Conservation (phyloP, 2,113 vertebrate genomes). For the Pipa parva region DNA sequence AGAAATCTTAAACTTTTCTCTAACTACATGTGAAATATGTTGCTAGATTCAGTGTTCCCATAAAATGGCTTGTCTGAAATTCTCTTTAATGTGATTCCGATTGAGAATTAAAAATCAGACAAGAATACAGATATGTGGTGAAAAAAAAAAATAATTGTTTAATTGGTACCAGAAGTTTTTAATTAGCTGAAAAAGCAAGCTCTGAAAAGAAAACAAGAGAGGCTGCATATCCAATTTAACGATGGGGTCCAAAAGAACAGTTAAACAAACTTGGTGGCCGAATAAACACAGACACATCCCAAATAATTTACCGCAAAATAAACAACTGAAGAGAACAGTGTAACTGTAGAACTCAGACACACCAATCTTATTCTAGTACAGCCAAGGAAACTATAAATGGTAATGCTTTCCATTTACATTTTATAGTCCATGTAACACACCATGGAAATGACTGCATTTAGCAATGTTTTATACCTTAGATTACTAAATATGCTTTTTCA, state of each 20-base stretch:
- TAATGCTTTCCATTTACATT: constrained; percentile 11
- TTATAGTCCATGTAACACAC: constrained; percentile 31
- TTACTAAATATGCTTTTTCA: constrained; percentile 36
- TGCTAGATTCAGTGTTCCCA: neutral
- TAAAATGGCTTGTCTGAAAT: constrained; percentile 9
- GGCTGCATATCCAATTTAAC: constrained; percentile 28
- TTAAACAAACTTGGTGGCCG: constrained; percentile 33
- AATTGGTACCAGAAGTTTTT: constrained; percentile 37
- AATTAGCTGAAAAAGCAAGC: constrained; percentile 24
- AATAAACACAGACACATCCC: constrained; percentile 34
- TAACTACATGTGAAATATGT: neutral
- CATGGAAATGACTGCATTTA: constrained; percentile 18
- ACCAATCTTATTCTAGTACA: constrained; percentile 16
- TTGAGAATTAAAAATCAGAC: constrained; percentile 23
- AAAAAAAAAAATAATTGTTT: constrained; percentile 20
- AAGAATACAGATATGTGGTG: constrained; percentile 23
- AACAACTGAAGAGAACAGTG: constrained; percentile 35
- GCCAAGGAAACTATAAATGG: constrained; percentile 7
- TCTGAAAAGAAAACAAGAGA: constrained; percentile 27
- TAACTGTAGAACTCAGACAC: constrained; percentile 30
- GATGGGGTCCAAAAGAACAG: constrained; percentile 20
- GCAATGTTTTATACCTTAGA: constrained; percentile 24
- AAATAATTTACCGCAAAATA: constrained; percentile 32
- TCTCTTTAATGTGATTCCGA: constrained; percentile 33
- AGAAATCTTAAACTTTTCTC: neutral